Evolutionary conservation across 1,140 invertebrate species (phyloP).

Genomic region (Nasonia longicornis): DNA sequence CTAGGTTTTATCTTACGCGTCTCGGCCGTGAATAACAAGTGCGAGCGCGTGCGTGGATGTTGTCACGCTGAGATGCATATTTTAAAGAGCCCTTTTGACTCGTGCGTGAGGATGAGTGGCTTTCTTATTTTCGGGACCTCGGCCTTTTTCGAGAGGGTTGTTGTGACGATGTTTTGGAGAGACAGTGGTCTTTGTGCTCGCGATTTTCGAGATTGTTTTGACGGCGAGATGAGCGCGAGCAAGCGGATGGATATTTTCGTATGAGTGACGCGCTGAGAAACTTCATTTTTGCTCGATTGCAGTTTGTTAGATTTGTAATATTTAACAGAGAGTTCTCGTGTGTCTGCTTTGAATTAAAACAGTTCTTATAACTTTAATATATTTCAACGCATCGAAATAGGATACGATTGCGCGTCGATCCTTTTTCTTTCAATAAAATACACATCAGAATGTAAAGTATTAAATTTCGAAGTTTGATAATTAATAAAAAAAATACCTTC

Average conservation of each 20-base stretch:
- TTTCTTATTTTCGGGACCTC: conserved; percentile 4
- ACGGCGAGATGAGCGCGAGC: neutral
- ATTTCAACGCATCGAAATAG: too few species aligned
- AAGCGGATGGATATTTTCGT: neutral
- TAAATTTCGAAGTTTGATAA: too few species aligned
- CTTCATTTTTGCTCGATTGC: too few species aligned
- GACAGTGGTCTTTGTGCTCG: neutral
- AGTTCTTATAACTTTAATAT: too few species aligned
- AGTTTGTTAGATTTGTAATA: too few species aligned
- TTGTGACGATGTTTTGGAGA: neutral
- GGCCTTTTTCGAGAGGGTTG: neutral
- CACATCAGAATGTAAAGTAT: too few species aligned
- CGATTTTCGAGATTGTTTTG: neutral
- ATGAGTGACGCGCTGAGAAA: too few species aligned
- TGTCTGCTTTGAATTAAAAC: too few species aligned
- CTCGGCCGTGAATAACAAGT: conserved; percentile 37
- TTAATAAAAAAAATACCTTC: too few species aligned
- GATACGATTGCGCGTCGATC: too few species aligned
- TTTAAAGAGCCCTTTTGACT: conserved; percentile 15
- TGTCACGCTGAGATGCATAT: neutral
- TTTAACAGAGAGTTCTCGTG: too few species aligned
- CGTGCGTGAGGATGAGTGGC: conserved; percentile 10
- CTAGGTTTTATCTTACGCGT: neutral
- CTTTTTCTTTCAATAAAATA: too few species aligned
- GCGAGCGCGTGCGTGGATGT: neutral